These are phyloP conservation scores for Corythornis vintsioides DNA, from an alignment of 2,113 vertebrate genomes.

Conservation along the genomic window DNA sequence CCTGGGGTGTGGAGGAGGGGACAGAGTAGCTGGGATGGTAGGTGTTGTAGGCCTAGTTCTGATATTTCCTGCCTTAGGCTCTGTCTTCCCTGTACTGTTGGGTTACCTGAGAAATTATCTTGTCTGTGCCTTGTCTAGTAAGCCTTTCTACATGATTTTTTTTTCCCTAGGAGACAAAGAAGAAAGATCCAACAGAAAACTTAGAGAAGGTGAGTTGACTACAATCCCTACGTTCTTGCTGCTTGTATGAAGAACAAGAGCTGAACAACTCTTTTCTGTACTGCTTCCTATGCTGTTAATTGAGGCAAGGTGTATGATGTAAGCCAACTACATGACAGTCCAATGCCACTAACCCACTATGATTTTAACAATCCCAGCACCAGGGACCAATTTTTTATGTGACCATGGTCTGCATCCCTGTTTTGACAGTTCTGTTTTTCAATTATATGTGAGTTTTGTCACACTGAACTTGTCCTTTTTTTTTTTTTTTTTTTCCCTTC, in stretches of 20 bases:
- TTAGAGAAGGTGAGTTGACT: conserved; percentile 80
- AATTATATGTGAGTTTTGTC: accelerated
- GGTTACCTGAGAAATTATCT: neutral
- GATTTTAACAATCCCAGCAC: accelerated
- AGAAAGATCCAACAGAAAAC: conserved; percentile 64
- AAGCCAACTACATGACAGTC: neutral
- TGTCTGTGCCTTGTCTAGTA: neutral
- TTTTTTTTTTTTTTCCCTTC: accelerated
- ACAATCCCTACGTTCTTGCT: accelerated
- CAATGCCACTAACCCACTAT: neutral
- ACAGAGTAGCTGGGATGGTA: neutral
- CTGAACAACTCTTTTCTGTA: neutral
- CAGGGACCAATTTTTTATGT: accelerated
- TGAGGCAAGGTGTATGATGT: neutral
- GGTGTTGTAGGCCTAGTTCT: neutral
- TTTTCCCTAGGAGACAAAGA: conserved; percentile 75
- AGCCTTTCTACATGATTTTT: neutral
- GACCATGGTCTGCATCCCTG: neutral
- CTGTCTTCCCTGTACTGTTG: accelerated
- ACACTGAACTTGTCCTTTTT: accelerated
- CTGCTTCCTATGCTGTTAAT: neutral
- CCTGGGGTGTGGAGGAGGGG: neutral
- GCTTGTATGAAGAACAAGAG: neutral
- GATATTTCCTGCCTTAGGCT: neutral
- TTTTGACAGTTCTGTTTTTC: accelerated